Base-by-base conservation (phyloP, 2,797 vertebrate genomes). In the Oceanodroma leucorhoa region DNA sequence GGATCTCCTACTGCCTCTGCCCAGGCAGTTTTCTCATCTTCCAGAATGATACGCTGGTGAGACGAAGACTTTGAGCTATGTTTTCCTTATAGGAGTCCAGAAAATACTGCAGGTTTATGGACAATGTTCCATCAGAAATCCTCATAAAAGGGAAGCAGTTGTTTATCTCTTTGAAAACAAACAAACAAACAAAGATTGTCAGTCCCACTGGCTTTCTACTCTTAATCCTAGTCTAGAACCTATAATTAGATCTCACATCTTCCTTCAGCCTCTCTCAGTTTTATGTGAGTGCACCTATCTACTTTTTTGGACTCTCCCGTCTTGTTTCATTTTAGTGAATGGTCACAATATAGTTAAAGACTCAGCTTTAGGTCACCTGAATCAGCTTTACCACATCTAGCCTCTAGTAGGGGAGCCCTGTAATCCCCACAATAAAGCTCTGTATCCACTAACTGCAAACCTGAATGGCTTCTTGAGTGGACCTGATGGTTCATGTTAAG, bases 291-390 rank as follows among this genome's bases (percentile, higher is more conserved):
- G 18, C 32, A 54, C 27, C 11, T 7, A 26, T 14, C 12, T 78
- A 40, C 66, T 43, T 72, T 88, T 76, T 58, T 58, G n/a, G 61
- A 61, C 43, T 53, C 20, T 58, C 11, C 13, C 6, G 0, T 53
- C 54, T 66, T 60, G 9, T 58, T 82, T 66, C 23, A 32, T 60
- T 29, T 67, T 66, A 60, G 14, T 48, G 34, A 85, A 55, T 11
- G 50, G 45, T 54, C 83, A 83, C 65, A 83, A 11, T 14, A 46
- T 2, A 71, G 62, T 78, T 81, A n/a, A 87, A 58, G 34, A 69
- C 57, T 69, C 70, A 38, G 65, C 70, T 91, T 71, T 71, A 81
- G 69, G 69, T 91, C 69, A 71, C 53, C 61, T 43, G 69, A 86
- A 50, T 71, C 72, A 93, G 65, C 65, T 86, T 93, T 83, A 61